phyloP scores from a whole-genome alignment of 2,113 vertebrate species.

The Psammodynastes pulverulentus region DNA sequence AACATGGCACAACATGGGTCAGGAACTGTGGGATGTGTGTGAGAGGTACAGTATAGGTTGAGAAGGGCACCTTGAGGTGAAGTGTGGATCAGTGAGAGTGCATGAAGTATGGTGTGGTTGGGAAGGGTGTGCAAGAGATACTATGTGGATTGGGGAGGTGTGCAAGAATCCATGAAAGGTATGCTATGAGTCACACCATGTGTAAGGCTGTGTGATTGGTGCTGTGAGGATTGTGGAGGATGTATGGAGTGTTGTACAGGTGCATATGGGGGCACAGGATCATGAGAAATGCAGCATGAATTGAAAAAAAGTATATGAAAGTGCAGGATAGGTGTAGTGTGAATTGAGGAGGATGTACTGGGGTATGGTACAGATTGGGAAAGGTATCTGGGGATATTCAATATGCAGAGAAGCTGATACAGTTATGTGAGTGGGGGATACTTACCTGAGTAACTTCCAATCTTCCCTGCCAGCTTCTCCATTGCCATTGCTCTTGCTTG shows the following conservation, averaged over 20 bases:
- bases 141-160: neutral
- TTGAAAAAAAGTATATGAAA: neutral
- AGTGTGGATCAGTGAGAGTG: neutral
- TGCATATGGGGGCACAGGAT: neutral
- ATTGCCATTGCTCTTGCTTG: neutral
- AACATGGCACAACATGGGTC: no score
- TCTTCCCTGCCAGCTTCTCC: neutral
- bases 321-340: neutral
- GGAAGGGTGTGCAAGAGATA: neutral
- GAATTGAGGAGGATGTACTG: neutral
- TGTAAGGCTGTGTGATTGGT: neutral
- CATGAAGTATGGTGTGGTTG: neutral
- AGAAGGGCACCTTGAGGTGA: neutral
- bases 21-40: neutral
- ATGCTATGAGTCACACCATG: neutral
- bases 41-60: neutral
- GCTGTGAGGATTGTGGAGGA: neutral
- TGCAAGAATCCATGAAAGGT: neutral
- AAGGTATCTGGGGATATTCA: neutral
- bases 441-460: neutral
- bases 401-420: neutral
- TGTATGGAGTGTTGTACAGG: no score
- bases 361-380: neutral
- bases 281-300: neutral
- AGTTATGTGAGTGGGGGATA: neutral